Base-by-base conservation (phyloP, 2,888 invertebrate species). In the Eupelmus urozonus region DNA sequence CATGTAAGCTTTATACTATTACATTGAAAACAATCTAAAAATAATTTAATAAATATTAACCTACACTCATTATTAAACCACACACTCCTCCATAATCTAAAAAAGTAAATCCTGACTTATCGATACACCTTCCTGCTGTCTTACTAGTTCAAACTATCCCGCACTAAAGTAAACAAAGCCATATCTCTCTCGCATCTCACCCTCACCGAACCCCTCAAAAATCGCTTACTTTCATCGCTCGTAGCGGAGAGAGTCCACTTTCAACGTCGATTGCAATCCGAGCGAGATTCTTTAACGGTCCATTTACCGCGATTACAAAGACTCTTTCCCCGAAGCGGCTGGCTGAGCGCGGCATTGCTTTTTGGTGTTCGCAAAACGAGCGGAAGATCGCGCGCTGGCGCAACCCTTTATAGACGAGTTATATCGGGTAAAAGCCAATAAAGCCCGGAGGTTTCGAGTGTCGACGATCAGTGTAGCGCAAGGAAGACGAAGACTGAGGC, bases 401-500 rank as follows among this genome's bases (percentile, higher is more conserved):
- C 34, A 34, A 34, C 34, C 62, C 62, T 53, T 76, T 69, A 7
- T 34, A 29, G 20, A 49, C 29, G n/a, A 29, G 27, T 27, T n/a
- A n/a, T 60, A 62, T 69, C 42, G 27, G 18, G n/a, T n/a, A n/a
- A n/a, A n/a, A 63, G 34, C 13, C 60, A 60, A 34, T 34, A 34
- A 34, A 67, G 18, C 53, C 25, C n/a, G 0, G 34, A 34, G 80
- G 81, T 77, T 80, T 82, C 78, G 55, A 80, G 80, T 77, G 79
- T 71, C 81, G 74, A 78, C 77, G 80, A 82, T 82, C 80, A 83
- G 82, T 81, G 79, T 76, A 74, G n/a, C n/a, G n/a, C n/a, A n/a
- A n/a, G n/a, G n/a, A n/a, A n/a, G n/a, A n/a, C n/a, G n/a, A n/a
- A n/a, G n/a, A n/a, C n/a, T n/a, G n/a, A n/a, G n/a, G n/a, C n/a